Evolutionary conservation across 2,797 vertebrate species (phyloP), one percentile per base, ranked within the genome.

Genomic region (Tangara arthus): DNA sequence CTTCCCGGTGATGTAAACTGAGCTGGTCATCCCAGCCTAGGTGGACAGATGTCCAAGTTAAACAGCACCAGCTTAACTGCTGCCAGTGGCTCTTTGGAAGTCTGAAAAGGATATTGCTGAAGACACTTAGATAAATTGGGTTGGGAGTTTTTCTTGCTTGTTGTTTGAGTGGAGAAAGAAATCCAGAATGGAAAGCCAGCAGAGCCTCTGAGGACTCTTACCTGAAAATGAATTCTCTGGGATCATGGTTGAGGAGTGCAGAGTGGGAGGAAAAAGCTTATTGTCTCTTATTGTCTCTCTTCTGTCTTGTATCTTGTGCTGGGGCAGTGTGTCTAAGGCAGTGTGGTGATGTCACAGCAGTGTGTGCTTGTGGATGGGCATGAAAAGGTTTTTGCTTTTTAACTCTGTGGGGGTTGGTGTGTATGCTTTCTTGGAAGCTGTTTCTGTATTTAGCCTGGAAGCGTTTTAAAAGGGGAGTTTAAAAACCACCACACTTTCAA

Each of bases 1-100:
- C 89, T 87, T 63, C 79, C 63, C 3, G 16, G 77, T 95, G 94
- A 94, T 88, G 94, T 94, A 94, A 96, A 96, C 85, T 73, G 91
- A 96, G 77, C 93, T 87, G 93, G 95, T 96, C 96, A 95, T 82
- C 87, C 77, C 82, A 82, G 72, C 85, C 89, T 81, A 77, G 49
- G 52, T 83, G 89, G 91, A 94, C 94, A 92, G 89, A 92, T 95
- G 93, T 95, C 95, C 94, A 90, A 94, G 91, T 95, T 94, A 94
- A 96, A 95, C 85, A 94, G 82, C 91, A 81, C 79, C 87, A 83
- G 91, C 91, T 94, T 89, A 92, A 55, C 84, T 65, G 56, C 82
- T 96, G 95, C 91, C 94, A 93, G 83, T 39, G 70, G 44, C 80
- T 78, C 92, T 95, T 92, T 52, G 84, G 49, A 81, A 81, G 34